Evolutionary conservation across 2,113 vertebrate species (phyloP), one percentile per base, ranked within the genome.

Genomic region (Gobius niger): DNA sequence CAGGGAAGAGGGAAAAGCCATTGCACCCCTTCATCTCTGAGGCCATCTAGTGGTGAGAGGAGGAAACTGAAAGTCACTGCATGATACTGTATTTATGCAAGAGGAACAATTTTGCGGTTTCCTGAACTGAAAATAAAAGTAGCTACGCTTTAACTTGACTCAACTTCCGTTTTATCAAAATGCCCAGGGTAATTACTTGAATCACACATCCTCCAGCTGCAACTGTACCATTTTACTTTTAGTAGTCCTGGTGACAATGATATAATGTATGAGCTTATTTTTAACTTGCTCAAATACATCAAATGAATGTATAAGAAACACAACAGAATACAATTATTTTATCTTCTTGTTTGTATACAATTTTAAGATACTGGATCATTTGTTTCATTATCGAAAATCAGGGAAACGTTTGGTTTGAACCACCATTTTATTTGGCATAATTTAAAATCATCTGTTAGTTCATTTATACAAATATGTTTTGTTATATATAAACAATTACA

Each of bases 401-500:
- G 34, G 53, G 64, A 24, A n/a, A 49, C 24, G 10, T 56, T 52
- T 75, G 85, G 85, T 78, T 87, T 87, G 73, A 83, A 89, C 79
- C 85, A 89, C 81, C 70, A 83, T 86, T 93, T 92, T 92, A 93
- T 92, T 93, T 88, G 40, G 82, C 89, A 94, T 94, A 92, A 95
- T 94, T 95, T 92, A 91, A 91, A 88, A 91, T 93, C 84, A 91
- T 92, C 83, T 81, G 90, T 95, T 94, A 95, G 94, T 92, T 86
- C 88, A 92, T 93, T 94, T 91, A 90, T 92, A 95, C 92, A 94
- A 93, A 91, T 92, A 90, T 88, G 88, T 64, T 89, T 90, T 90
- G 91, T 88, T 90, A 91, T 89, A 89, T 34, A 34, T 34, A 90
- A 88, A 90, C 82, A 90, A 90, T 90, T 91, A 90, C 78, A 88